phyloP scores from a whole-genome alignment of 2,888 invertebrate genomes.

The Acanthococcus lagerstroemiae region DNA sequence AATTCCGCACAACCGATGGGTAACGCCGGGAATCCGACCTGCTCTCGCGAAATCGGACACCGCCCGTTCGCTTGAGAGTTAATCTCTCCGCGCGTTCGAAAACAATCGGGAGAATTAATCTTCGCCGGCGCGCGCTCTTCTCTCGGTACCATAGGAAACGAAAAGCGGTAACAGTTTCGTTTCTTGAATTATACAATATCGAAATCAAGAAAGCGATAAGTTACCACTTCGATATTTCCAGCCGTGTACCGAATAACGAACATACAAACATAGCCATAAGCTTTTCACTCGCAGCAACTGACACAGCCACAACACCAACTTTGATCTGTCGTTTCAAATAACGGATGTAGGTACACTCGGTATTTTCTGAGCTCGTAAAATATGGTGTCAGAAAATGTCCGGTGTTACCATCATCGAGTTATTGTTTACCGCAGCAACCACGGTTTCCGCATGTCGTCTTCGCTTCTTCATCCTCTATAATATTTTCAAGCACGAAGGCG shows the following conservation, averaged over 20 bases:
- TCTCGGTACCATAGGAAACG: conserved; percentile 11
- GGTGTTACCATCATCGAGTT: conserved; percentile 23
- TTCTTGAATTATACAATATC: conserved; percentile 19
- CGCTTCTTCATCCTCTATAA: no score
- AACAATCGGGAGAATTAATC: no score
- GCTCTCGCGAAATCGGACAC: background rate
- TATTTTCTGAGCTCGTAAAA: conserved; percentile 14
- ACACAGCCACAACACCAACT: background rate
- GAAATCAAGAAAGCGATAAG: conserved; percentile 29
- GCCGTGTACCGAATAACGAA: background rate
- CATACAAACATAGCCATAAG: background rate
- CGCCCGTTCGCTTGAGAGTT: background rate
- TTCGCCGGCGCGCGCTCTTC: no score
- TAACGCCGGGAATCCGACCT: conserved; percentile 11
- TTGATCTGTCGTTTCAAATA: background rate
- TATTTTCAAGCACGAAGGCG: no score
- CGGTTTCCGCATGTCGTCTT: no score
- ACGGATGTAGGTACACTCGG: conserved; percentile 22
- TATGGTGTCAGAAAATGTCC: conserved; percentile 23
- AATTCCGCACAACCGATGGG: conserved; percentile 3
- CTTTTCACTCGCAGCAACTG: background rate
- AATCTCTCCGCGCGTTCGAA: background rate
- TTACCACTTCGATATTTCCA: conserved; percentile 27
- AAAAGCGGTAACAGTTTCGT: conserved; percentile 26
- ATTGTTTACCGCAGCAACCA: background rate